Conservation (phyloP, 2,888 invertebrate species). For the Hirudinaria manillensis region DNA sequence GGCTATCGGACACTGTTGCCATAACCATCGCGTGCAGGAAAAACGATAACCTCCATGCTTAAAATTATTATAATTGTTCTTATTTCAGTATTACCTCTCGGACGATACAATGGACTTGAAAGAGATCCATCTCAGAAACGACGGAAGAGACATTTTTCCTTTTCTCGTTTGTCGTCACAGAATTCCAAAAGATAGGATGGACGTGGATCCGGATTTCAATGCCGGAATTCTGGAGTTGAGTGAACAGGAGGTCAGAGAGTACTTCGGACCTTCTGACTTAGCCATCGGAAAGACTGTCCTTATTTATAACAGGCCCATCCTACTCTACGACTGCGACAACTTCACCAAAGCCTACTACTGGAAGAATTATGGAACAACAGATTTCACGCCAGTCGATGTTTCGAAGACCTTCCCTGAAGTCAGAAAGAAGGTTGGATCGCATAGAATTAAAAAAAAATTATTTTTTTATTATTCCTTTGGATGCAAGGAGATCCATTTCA, state of each 20-base stretch:
- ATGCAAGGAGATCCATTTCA: not conserved
- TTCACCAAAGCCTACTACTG: constrained; percentile 74
- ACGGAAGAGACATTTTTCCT: constrained; percentile 72
- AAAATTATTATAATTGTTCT: too few species aligned
- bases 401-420: constrained; percentile 1
- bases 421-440: constrained; percentile 24
- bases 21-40: too few species aligned
- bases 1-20: too few species aligned
- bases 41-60: too few species aligned
- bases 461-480: too few species aligned
- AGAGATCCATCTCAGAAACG: constrained; percentile 67
- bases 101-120: constrained; percentile 75
- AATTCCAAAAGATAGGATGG: constrained; percentile 57
- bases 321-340: constrained; percentile 72
- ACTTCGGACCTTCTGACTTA: constrained; percentile 72
- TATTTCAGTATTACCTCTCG: constrained; percentile 65
- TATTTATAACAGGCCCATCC: constrained; percentile 59
- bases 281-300: constrained; percentile 58
- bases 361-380: constrained; percentile 54
- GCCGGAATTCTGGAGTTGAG: constrained; percentile 18
- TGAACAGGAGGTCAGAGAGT: constrained; percentile 61
- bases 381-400: constrained; percentile 51
- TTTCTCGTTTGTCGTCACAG: constrained; percentile 69
- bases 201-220: constrained; percentile 24
- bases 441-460: not conserved